Conservation (phyloP, 1,140 invertebrate genomes). For the Papilio glaucus region DNA sequence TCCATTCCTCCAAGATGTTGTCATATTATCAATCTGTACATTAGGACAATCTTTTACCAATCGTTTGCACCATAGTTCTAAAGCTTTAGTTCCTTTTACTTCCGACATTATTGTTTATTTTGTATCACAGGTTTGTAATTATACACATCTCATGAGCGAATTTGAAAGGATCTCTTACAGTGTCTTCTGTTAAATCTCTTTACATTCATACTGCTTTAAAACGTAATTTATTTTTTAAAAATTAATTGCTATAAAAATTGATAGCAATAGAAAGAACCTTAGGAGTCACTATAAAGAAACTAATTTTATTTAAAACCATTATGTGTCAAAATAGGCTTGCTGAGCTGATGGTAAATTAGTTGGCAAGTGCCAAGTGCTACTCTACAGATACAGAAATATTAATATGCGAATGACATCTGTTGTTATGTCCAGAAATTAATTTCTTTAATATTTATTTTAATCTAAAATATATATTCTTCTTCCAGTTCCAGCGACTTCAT, state of each 20-base stretch:
- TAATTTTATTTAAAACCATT: conserved; percentile 40
- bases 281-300: conserved; percentile 41
- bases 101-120: conserved; percentile 87
- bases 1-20: conserved; percentile 96
- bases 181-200: conserved; percentile 12
- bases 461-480: background rate
- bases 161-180: conserved; percentile 29
- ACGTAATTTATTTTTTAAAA: background rate
- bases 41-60: conserved; percentile 94
- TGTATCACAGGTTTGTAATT: conserved; percentile 39
- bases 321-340: conserved; percentile 35
- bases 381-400: conserved; percentile 25
- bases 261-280: conserved; percentile 32
- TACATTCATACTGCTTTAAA: conserved; percentile 27
- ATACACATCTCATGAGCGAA: conserved; percentile 36
- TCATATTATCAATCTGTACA: conserved; percentile 95
- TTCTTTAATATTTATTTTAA: background rate
- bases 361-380: conserved; percentile 45
- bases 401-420: conserved; percentile 36
- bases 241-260: background rate
- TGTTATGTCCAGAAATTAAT: background rate
- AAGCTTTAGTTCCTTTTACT: conserved; percentile 92
- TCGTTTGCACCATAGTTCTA: conserved; percentile 94
- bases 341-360: conserved; percentile 39
- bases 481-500: too few species aligned